A percentile compares a stretch with the other conserved stretches of the same genome.
Conservation (phyloP, 1,140 invertebrate genomes). For the Argopecten irradians region DNA sequence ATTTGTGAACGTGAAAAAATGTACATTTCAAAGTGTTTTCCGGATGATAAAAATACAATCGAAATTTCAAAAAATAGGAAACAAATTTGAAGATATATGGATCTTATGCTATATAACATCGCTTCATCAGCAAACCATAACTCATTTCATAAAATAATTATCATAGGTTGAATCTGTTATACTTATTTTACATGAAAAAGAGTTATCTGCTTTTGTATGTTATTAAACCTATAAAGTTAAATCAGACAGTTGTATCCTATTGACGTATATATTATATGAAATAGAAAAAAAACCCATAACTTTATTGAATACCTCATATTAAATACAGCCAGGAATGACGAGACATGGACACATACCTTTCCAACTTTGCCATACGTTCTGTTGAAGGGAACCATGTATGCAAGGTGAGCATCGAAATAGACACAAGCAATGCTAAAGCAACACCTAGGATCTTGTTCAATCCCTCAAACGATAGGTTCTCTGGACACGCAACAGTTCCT, state of each 20-base stretch:
- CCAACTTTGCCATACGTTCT: conserved; percentile 95
- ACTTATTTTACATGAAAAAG: not conserved
- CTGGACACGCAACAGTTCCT: not conserved
- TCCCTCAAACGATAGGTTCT: not conserved
- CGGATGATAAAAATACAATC: no score
- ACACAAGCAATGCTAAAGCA: conserved; percentile 22
- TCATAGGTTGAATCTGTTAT: no score
- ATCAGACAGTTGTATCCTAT: not conserved
- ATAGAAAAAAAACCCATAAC: not conserved
- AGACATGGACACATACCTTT: conserved; percentile 84
- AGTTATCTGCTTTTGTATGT: not conserved
- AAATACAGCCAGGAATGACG: no score
- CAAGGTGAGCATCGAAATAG: conserved; percentile 91
- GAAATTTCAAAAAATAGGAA: no score
- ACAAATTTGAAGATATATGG: no score
- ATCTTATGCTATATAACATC: no score
- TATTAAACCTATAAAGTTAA: not conserved
- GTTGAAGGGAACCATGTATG: conserved; percentile 98
- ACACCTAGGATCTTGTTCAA: not conserved
- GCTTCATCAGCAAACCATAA: no score
- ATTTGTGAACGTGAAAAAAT: no score
- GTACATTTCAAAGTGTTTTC: no score
- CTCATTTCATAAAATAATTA: no score
- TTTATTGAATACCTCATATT: no score
- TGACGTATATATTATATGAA: not conserved